Evolutionary conservation across 1,140 invertebrate genomes (phyloP), one percentile per base, ranked within the genome.

Genomic region (Trissolcus basalis): DNA sequence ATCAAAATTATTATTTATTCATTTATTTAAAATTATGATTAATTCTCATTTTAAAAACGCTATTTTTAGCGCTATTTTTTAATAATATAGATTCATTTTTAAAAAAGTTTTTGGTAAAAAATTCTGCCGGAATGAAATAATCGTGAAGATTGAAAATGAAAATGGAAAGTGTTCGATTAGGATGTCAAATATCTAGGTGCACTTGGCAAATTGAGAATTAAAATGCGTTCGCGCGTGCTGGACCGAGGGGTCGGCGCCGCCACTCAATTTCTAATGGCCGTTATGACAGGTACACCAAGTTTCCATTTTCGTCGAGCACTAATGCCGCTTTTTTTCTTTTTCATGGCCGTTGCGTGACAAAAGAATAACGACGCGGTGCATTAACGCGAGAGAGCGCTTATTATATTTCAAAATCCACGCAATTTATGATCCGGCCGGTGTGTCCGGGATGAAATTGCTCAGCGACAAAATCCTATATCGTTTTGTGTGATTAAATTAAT

Each of bases 261-360:
- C 51, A 73, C 49, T 69, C 61, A 73, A 77, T 77, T 79, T 80
- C 64, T 83, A 85, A 83, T 83, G 78, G 79, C 79, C 72, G 67
- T 84, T 83, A 83, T 83, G 83, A 83, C 82, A 85, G 82, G 76
- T 84, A 84, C 83, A 84, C 77, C 77, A 75, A 81, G 82, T 85
- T 84, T 85, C 83, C 84, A 84, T 85, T 85, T 82, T 83, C 83
- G 75, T 45, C 76, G 47, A 60, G 74, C 75, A 45, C 71, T 68
- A 59, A 78, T 81, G 74, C 82, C 74, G 81, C 54, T 15, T 39
- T 44, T 81, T 79, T 73, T 74, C 50, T 35, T 55, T 60, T 61
- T 78, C 77, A 65, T 77, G 72, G 56, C 13, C 63, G 64, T 47
- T 48, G 64, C 71, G 65, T 80, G 69, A 72, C 61, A 64, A 61